Evolutionary conservation across 1,140 invertebrate genomes (phyloP), one percentile per base, ranked within the genome.

Genomic region (Sesamia nonagrioides): DNA sequence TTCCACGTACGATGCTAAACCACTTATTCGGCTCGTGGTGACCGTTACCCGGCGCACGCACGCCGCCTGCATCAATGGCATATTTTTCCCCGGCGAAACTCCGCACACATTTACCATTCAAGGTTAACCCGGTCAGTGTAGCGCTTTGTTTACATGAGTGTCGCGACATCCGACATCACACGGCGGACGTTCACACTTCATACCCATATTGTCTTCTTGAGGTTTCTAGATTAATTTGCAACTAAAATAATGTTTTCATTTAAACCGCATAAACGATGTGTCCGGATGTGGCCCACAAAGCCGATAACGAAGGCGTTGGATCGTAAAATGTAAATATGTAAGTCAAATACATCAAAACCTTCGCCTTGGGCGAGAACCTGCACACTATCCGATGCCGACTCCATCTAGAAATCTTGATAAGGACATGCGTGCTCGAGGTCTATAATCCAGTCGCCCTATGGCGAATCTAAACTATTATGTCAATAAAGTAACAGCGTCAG

Each of bases 51-150:
- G 86, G 83, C 87, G 89, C 93, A 95, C 91, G 92, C 89, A 94
- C 91, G 87, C 86, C 82, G 89, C 84, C 82, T 91, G 93, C 92
- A 90, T 94, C 93, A 94, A 92, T 94, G 93, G 89, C 92, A 92
- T 92, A 94, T 94, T 94, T 95, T 94, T 93, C 89, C 91, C 86
- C 82, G 82, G 91, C 89, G 91, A 92, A 92, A 94, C 91, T 92
- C 86, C 82, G 86, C 88, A 86, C 88, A 91, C 89, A 92, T 93
- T 93, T 92, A 91, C 90, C 89, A 93, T 95, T 94, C 91, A 93
- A 90, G 88, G 91, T 88, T 94, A 94, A 95, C 92, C 93, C 90
- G 93, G 93, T 95, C 89, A 94, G 88, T 86, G 85, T 86, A 82
- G 79, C 86, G 89, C 90, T 90, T 94, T 94, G 92, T 94, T 91